phyloP scores from a whole-genome alignment of 2,113 vertebrate genomes.

The Reinhardtius hippoglossoides region DNA sequence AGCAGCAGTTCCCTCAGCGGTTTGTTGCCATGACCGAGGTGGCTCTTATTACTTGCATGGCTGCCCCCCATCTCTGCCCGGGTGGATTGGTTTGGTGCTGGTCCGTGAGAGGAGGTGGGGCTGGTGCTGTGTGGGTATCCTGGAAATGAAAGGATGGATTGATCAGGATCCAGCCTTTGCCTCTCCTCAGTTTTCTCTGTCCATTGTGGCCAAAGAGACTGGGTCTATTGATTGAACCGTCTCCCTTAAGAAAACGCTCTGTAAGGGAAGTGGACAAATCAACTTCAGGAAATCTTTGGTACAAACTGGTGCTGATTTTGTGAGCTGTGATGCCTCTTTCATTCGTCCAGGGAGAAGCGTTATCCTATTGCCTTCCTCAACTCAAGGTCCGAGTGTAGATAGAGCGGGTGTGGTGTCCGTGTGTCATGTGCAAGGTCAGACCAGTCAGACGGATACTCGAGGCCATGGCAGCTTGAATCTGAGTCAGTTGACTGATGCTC shows the following conservation, averaged over 20 bases:
- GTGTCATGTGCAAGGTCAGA: slow-evolving; percentile 11
- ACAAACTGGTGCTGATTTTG: slow-evolving; percentile 41
- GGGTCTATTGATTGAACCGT: slow-evolving; percentile 80
- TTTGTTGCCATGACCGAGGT: slow-evolving; percentile 66
- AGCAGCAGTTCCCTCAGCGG: slow-evolving; percentile 70
- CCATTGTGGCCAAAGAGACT: slow-evolving; percentile 80
- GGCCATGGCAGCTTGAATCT: slow-evolving; percentile 4
- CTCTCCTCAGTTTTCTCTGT: slow-evolving; percentile 81
- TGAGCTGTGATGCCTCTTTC: slow-evolving; percentile 12
- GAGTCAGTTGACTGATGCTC: slow-evolving; percentile 9
- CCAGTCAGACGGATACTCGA: slow-evolving; percentile 1
- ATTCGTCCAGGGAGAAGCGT: slow-evolving; percentile 14
- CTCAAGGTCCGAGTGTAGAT: slow-evolving; percentile 3
- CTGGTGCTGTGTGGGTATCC: slow-evolving; percentile 62
- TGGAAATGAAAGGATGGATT: slow-evolving; percentile 83
- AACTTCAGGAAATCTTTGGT: slow-evolving; percentile 36
- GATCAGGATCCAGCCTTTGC: slow-evolving; percentile 77
- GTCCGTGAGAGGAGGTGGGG: slow-evolving; percentile 49
- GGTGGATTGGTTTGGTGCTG: slow-evolving; percentile 70
- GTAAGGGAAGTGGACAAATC: slow-evolving; percentile 63
- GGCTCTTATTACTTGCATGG: slow-evolving; percentile 73
- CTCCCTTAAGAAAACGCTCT: slow-evolving; percentile 44
- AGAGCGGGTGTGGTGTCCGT: not conserved
- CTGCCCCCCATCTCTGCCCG: slow-evolving; percentile 63
- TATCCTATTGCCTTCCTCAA: not conserved